Base-by-base conservation (phyloP, 1,140 invertebrate genomes). In the Thaumatotibia leucotreta region DNA sequence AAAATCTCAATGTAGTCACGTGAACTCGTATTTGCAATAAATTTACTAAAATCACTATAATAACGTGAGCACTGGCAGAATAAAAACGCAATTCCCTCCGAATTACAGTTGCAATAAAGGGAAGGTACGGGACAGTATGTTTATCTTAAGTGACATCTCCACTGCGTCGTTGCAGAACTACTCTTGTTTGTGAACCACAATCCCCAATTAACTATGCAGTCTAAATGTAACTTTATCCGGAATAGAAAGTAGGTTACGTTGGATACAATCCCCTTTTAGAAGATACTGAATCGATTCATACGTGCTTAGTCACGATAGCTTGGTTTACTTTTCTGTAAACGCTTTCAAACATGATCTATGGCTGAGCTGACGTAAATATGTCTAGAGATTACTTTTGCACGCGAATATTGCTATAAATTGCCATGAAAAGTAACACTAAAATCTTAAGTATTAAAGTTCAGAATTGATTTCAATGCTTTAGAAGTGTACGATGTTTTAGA, bases 91-190 rank as follows among this genome's bases (percentile, higher is more conserved):
- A 45, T 45, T 45, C 20, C 6, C 39, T 45, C 39, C 6, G 5
- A 45, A 45, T 45, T 20, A 45, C 39, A 39, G n/a, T 39, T n/a
- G 5, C n/a, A 39, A 39, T 14, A n/a, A 17, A 8, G 39, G 17
- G 39, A 45, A 45, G 52, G 52, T 58, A 58, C 52, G 14, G n/a
- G n/a, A 39, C 14, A 27, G 23, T 58, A 27, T 1, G 52, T 58
- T 50, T 58, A 58, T 58, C 52, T 58, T 58, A 58, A 58, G 52
- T 31, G 52, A 58, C 52, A 58, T 58, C 52, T 58, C 24, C 24
- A 31, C 52, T 14, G 29, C 23, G 52, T 58, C 39, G 14, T 6
- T 20, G 39, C 23, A 31, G 29, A 58, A 49, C 14, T 49, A 6
- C 23, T 14, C 50, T 54, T n/a, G 52, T 31, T 17, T 11, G 22